Evolutionary conservation across 2,113 vertebrate species (phyloP).

Genomic region (Silurus glanis): DNA sequence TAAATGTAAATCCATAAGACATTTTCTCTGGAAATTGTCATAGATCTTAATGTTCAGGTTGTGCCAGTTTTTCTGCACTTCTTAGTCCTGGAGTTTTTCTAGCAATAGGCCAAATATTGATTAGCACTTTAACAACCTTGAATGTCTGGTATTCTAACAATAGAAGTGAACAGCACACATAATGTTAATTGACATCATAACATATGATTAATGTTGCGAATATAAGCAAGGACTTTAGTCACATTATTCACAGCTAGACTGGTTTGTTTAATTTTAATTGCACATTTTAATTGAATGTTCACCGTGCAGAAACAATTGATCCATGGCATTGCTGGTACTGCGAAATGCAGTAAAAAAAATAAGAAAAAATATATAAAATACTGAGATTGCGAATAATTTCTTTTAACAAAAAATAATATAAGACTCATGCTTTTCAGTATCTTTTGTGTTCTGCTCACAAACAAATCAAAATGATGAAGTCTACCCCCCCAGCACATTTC

Average conservation of each 20-base stretch:
- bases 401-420: not conserved
- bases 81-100: not conserved
- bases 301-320: not conserved
- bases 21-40: not conserved
- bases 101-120: constrained; percentile 5
- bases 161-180: constrained; percentile 34
- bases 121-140: not conserved
- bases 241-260: not conserved
- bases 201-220: constrained; percentile 38
- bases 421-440: not conserved
- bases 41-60: not conserved
- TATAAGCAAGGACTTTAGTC: constrained; percentile 11
- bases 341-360: not conserved
- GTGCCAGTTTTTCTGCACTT: not conserved
- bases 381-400: not conserved
- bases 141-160: constrained; percentile 1
- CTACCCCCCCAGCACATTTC: constrained; percentile 20
- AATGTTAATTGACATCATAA: constrained; percentile 3
- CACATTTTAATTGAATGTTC: not conserved
- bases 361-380: not conserved
- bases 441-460: not conserved
- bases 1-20: too few relatives aligned
- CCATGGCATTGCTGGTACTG: not conserved
- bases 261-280: constrained; percentile 8
- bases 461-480: constrained; percentile 20